These are phyloP conservation scores for Chrysina gloriosa DNA, from an alignment of 2,888 invertebrate species.

Conservation along the genomic window DNA sequence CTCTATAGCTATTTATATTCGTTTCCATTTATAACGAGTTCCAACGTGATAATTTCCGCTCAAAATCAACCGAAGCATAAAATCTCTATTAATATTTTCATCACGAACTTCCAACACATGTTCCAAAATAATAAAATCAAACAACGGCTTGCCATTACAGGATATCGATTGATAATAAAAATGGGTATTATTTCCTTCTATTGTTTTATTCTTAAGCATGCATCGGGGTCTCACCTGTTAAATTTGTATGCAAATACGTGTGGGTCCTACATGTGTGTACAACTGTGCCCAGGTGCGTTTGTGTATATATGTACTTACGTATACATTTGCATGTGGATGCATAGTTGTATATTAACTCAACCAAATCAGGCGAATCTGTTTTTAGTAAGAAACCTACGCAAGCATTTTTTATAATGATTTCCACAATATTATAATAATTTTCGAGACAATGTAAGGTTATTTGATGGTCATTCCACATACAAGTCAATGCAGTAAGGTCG, in stretches of 20 bases:
- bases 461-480: conserved; percentile 10
- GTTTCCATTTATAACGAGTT: neutral
- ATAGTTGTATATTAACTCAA: conserved; percentile 3
- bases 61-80: neutral
- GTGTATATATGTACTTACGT: neutral
- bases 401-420: conserved; percentile 11
- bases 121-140: conserved; percentile 9
- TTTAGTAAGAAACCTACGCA: conserved; percentile 20
- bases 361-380: conserved; percentile 7
- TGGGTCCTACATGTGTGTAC: neutral
- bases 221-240: neutral
- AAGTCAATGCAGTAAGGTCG: conserved; percentile 20
- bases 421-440: conserved; percentile 11
- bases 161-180: conserved; percentile 25
- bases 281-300: neutral
- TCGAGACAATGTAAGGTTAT: conserved; percentile 13
- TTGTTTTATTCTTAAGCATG: neutral
- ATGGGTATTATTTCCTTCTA: conserved; percentile 22
- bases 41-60: neutral
- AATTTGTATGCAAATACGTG: neutral
- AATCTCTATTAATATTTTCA: neutral
- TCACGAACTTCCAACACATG: neutral
- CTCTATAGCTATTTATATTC: no score
- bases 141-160: neutral
- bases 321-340: neutral